A percentile compares a stretch with the other conserved stretches of the same genome.
phyloP scores from a whole-genome alignment of 1,140 invertebrate genomes.

The Ips nitidus region DNA sequence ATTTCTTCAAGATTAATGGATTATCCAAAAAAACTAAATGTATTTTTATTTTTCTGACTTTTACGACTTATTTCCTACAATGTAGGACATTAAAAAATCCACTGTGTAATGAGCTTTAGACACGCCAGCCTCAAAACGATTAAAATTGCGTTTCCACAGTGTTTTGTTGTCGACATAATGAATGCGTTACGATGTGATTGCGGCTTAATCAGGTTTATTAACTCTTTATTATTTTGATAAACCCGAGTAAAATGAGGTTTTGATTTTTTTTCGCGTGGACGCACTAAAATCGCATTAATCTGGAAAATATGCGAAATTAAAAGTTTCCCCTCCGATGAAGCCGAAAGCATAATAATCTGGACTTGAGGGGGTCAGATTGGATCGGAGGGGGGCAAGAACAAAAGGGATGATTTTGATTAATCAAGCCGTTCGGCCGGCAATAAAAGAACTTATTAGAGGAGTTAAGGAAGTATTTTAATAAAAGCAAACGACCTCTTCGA shows the following conservation, averaged over 20 bases:
- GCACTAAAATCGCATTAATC: not conserved
- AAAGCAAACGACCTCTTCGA: slow-evolving; percentile 29
- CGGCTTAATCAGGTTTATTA: slow-evolving; percentile 24
- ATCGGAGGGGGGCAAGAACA: slow-evolving; percentile 2
- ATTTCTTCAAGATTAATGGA: no score
- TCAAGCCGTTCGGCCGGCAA: slow-evolving; percentile 27
- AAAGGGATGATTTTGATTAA: slow-evolving; percentile 35
- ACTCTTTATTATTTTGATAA: slow-evolving; percentile 27
- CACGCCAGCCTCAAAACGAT: slow-evolving; percentile 19
- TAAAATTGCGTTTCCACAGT: slow-evolving; percentile 34
- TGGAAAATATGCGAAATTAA: not conserved
- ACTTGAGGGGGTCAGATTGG: slow-evolving; percentile 1
- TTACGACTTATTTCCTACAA: slow-evolving; percentile 32
- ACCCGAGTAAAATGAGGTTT: slow-evolving; percentile 9
- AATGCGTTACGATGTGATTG: slow-evolving; percentile 34
- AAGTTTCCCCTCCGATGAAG: not conserved
- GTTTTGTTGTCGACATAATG: slow-evolving; percentile 34
- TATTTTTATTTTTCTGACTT: slow-evolving; percentile 28
- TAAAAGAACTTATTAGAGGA: slow-evolving; percentile 37
- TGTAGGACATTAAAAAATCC: slow-evolving; percentile 23
- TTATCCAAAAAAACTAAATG: not conserved
- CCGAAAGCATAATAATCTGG: slow-evolving; percentile 3
- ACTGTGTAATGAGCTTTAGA: slow-evolving; percentile 16
- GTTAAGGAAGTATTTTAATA: slow-evolving; percentile 38
- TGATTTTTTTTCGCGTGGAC: not conserved